Base-by-base conservation (phyloP, 2,888 invertebrate genomes). In the Oscheius myriophilus region DNA sequence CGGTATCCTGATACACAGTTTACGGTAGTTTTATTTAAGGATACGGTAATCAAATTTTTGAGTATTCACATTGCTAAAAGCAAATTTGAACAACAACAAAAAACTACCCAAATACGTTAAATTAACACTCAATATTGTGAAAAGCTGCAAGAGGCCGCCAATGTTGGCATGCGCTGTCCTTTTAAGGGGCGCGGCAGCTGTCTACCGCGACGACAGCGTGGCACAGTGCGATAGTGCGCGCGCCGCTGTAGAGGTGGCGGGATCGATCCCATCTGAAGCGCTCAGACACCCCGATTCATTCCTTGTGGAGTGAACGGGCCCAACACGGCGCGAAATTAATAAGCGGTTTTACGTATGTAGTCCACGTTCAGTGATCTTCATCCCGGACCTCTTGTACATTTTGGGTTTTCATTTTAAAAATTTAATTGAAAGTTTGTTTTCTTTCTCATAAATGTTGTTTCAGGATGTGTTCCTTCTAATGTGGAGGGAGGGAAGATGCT, bases 391-490 rank as follows among this genome's bases (percentile, higher is more conserved):
- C 49, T 23, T 11, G 49, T 18, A 49, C 49, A 49, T 18, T 3
- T 49, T 6, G 9, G 9, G 33, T 49, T 18, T 49, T 49, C 7
- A 4, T 49, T 49, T 49, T 49, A 6, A 46, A n/a, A 3, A 11
- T 46, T 11, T n/a, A 4, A 46, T 18, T 14, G 18, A 4, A 18
- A 46, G 14, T 4, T 46, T 4, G 18, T n/a, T 12, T 16, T 16
- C 43, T 42, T 9, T 42, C 43, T 42, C 16, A 12, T 16, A 42
- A 12, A 12, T 42, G 11, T 16, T 12, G 1, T 70, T 74, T 11
- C 51, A 80, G 80, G 80, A 12, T 80, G 80, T 66, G 73, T 78
- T 21, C 80, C 80, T 23, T 69, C 74, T 2, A 80, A 80, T 53
- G 54, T 67, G 1, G 73, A 71, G n/a, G 65, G 69, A 42, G 80